Evolutionary conservation across 2,113 vertebrate species (phyloP).

Genomic region (Bungarus multicinctus): DNA sequence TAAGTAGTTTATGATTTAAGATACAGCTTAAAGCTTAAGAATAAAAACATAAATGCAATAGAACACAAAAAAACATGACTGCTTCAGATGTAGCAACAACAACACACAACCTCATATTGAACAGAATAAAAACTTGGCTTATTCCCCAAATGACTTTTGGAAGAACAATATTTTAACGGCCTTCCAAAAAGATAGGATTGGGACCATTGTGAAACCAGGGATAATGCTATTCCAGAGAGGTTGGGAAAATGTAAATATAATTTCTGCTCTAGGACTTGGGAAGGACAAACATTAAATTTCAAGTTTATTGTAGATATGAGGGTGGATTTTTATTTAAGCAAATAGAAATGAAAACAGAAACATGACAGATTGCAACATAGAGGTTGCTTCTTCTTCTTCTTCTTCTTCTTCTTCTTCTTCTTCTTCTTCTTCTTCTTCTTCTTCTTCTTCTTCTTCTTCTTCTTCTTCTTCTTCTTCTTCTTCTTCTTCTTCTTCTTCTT

Average conservation of each 20-base stretch:
- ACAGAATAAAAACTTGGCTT: background rate
- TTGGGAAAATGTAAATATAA: background rate
- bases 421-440: no score
- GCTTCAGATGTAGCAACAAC: background rate
- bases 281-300: background rate
- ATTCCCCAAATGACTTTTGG: background rate
- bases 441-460: no score
- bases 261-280: background rate
- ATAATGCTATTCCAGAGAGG: background rate
- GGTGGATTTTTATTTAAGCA: background rate
- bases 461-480: rapidly evolving
- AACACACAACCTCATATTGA: background rate
- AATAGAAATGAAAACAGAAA: background rate
- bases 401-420: no score
- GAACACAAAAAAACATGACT: background rate
- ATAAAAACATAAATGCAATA: background rate
- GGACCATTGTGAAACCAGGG: background rate
- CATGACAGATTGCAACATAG: background rate
- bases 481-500: rapidly evolving
- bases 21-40: background rate
- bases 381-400: background rate
- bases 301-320: background rate
- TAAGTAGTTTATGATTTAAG: background rate
- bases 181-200: background rate
- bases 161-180: background rate